These are phyloP conservation scores for Sphaeridia pumilis DNA, from an alignment of 2,888 invertebrate species.

Conservation along the genomic window DNA sequence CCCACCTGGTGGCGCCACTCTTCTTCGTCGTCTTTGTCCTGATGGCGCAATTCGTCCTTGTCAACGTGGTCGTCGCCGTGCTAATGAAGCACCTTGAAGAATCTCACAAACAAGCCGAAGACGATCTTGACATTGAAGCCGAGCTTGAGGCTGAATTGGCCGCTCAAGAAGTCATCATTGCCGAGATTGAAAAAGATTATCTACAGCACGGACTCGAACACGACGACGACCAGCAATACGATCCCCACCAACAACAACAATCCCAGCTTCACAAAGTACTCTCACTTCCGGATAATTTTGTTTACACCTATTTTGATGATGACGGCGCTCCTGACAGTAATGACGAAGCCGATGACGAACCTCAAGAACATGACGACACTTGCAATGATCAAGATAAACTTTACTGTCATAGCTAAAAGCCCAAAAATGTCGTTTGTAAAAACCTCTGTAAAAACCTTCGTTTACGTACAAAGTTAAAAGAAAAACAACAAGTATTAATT, in stretches of 20 bases:
- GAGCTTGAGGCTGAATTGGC: slow-evolving; percentile 49
- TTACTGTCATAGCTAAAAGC: too few relatives aligned
- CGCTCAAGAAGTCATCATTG: slow-evolving; percentile 40
- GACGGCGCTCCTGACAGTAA: too few relatives aligned
- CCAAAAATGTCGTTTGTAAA: too few relatives aligned
- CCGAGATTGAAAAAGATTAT: slow-evolving; percentile 19
- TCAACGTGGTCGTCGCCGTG: slow-evolving; percentile 98
- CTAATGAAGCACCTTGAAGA: slow-evolving; percentile 99
- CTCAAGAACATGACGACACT: too few relatives aligned
- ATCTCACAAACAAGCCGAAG: slow-evolving; percentile 92
- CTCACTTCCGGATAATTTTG: slow-evolving; percentile 34
- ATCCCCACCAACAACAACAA: too few relatives aligned
- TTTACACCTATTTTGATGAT: slow-evolving; percentile 32
- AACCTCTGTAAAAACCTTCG: too few relatives aligned
- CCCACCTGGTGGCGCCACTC: slow-evolving; percentile 94
- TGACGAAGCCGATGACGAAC: too few relatives aligned
- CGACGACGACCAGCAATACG: slow-evolving; percentile 2
- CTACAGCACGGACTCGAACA: slow-evolving; percentile 4
- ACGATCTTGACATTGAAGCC: slow-evolving; percentile 78
- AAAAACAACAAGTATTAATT: too few relatives aligned
- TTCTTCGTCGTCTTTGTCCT: slow-evolving; percentile 99
- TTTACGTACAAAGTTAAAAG: too few relatives aligned
- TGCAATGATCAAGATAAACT: too few relatives aligned
- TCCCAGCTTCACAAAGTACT: slow-evolving; percentile 26
- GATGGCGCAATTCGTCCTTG: slow-evolving; percentile 99